Percentiles rank a stretch among this genome's conserved stretches.
Conservation (phyloP, 1,140 invertebrate genomes). For the Cheumatopsyche charites region DNA sequence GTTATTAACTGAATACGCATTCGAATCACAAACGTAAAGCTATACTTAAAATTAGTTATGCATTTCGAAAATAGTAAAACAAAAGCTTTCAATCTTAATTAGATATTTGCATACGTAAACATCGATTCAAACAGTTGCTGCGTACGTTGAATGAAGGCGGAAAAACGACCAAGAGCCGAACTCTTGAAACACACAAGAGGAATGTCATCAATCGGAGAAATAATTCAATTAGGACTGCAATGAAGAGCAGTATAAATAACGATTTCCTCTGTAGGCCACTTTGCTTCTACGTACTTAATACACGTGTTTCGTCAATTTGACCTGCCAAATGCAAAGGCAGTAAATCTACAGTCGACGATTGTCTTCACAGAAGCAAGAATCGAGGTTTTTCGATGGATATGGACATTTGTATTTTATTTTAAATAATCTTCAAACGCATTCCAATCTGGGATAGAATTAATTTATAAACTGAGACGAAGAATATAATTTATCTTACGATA, state of each 20-base stretch:
- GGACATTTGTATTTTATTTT: too few species aligned
- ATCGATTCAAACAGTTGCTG: not conserved
- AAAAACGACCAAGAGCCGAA: too few species aligned
- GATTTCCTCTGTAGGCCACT: slow-evolving; percentile 19
- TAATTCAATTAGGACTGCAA: slow-evolving; percentile 28
- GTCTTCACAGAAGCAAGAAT: not conserved
- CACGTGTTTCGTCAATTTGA: slow-evolving; percentile 33
- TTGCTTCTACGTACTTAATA: slow-evolving; percentile 15
- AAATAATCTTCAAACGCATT: too few species aligned
- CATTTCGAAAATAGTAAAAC: not conserved
- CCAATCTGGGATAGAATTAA: too few species aligned
- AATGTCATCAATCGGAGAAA: slow-evolving; percentile 27
- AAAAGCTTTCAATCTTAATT: not conserved
- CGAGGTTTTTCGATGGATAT: too few species aligned
- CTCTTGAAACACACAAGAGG: not conserved
- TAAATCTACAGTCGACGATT: slow-evolving; percentile 21
- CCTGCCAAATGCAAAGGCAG: slow-evolving; percentile 13
- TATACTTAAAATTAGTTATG: too few species aligned
- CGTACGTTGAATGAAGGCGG: not conserved
- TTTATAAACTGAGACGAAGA: too few species aligned
- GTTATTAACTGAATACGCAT: too few species aligned
- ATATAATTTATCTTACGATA: too few species aligned
- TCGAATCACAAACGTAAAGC: too few species aligned
- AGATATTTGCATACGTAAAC: not conserved
- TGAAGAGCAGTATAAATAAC: slow-evolving; percentile 25